phyloP scores from a whole-genome alignment of 1,140 invertebrate species.

The Charaxes varanes region DNA sequence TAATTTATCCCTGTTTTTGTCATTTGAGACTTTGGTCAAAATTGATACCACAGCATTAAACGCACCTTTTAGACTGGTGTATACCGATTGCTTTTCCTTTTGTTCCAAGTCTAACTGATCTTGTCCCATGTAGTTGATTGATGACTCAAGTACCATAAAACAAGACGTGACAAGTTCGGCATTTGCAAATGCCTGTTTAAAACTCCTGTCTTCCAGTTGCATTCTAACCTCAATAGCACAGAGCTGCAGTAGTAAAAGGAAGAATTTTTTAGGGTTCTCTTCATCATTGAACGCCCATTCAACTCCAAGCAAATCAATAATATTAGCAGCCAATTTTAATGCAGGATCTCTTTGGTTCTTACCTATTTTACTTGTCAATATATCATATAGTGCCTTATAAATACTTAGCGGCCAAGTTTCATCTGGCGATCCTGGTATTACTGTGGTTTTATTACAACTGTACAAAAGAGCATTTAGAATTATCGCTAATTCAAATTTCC shows the following conservation, averaged over 20 bases:
- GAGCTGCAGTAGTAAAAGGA: constrained; percentile 88
- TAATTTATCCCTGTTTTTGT: constrained; percentile 79
- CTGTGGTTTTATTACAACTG: constrained; percentile 80
- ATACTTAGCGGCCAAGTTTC: constrained; percentile 87
- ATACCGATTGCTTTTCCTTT: constrained; percentile 92
- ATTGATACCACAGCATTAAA: constrained; percentile 88
- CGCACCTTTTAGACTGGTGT: constrained; percentile 92
- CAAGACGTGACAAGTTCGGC: constrained; percentile 87
- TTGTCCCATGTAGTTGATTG: constrained; percentile 85
- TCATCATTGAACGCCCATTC: constrained; percentile 88
- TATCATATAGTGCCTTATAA: constrained; percentile 85
- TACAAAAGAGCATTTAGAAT: constrained; percentile 84
- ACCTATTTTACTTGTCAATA: constrained; percentile 89
- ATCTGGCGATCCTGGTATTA: constrained; percentile 75
- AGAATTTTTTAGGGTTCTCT: constrained; percentile 86
- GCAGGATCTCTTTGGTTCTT: constrained; percentile 92
- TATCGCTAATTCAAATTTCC: constrained; percentile 89
- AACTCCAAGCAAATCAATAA: constrained; percentile 87
- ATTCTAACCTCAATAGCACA: constrained; percentile 94
- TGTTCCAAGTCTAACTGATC: constrained; percentile 89
- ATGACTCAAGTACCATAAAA: constrained; percentile 88
- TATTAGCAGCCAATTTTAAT: constrained; percentile 85
- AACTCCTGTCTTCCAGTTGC: constrained; percentile 89
- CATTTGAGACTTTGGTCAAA: constrained; percentile 82
- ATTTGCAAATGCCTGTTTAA: constrained; percentile 85